Percentiles rank a stretch among this genome's conserved stretches.
These are phyloP conservation scores for Vollenhovia emeryi DNA, from an alignment of 1,140 invertebrate species.

Conservation along the genomic window DNA sequence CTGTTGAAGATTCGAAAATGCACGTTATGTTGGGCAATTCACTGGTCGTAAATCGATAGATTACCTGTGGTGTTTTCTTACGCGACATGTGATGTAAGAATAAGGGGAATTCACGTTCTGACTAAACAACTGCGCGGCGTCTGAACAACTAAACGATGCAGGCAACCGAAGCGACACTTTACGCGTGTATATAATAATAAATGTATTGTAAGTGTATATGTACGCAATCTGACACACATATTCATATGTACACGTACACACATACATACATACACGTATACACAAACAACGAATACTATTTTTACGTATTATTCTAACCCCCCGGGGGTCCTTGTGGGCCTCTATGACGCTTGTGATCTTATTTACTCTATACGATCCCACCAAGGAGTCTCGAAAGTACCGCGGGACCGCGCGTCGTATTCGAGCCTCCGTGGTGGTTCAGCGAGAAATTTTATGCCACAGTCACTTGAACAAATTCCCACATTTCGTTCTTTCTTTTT, in stretches of 20 bases:
- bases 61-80: conserved; percentile 76
- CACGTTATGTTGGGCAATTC: conserved; percentile 21
- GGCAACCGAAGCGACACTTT: conserved; percentile 55
- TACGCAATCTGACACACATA: conserved; percentile 14
- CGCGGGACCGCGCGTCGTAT: conserved; percentile 18
- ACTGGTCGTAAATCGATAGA: conserved; percentile 36
- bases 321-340: conserved; percentile 75
- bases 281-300: conserved; percentile 68
- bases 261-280: not conserved
- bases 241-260: conserved; percentile 18
- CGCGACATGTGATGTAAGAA: conserved; percentile 77
- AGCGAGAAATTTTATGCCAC: conserved; percentile 83
- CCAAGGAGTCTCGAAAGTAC: conserved; percentile 78
- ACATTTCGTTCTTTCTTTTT: not conserved
- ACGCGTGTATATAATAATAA: conserved; percentile 66
- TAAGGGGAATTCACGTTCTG: conserved; percentile 66
- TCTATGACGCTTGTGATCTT: conserved; percentile 84
- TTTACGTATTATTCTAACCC: conserved; percentile 79
- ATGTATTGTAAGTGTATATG: conserved; percentile 55
- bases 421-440: conserved; percentile 77
- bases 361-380: conserved; percentile 79
- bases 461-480: conserved; percentile 60
- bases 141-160: conserved; percentile 42
- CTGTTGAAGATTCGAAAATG: conserved; percentile 8
- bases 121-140: conserved; percentile 40